These are phyloP conservation scores for Drosophila insularis DNA, from an alignment of 1,140 invertebrate genomes.

Conservation along the genomic window DNA sequence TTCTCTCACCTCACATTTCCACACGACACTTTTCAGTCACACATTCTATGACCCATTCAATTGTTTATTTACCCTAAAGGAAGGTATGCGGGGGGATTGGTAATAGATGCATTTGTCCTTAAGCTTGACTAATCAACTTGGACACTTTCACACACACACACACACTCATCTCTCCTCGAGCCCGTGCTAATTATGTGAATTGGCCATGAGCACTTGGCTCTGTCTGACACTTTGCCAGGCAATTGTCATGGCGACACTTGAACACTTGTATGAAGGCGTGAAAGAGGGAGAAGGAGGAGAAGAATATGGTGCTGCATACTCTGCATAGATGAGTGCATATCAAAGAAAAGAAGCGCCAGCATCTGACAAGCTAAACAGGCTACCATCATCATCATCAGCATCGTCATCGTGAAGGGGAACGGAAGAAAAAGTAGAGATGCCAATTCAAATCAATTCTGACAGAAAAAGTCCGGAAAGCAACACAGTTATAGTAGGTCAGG, in stretches of 20 bases:
- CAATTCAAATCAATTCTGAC: conserved; percentile 55
- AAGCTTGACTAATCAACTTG: conserved; percentile 33
- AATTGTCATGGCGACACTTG: conserved; percentile 45
- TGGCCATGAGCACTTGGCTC: conserved; percentile 36
- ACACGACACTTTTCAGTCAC: neutral
- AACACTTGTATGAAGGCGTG: conserved; percentile 6
- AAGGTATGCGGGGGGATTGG: neutral
- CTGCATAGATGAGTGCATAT: conserved; percentile 34
- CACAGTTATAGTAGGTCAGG: conserved; percentile 54
- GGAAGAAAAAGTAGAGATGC: conserved; percentile 23
- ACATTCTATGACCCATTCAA: too few species aligned
- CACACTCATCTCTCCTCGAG: neutral
- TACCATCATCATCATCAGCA: too few species aligned
- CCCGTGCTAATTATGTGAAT: conserved; percentile 67
- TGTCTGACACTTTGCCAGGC: conserved; percentile 43
- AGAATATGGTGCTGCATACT: conserved; percentile 9
- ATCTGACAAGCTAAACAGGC: neutral
- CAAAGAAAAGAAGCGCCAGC: conserved; percentile 31
- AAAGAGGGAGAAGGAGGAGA: neutral
- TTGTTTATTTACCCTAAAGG: conserved; percentile 5
- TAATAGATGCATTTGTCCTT: neutral
- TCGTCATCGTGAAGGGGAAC: neutral
- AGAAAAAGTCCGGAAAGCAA: conserved; percentile 11
- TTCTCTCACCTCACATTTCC: neutral
- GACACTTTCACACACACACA: conserved; percentile 13